These are phyloP conservation scores for Leptopterna dolabrata DNA, from an alignment of 2,888 invertebrate genomes.

Conservation along the genomic window DNA sequence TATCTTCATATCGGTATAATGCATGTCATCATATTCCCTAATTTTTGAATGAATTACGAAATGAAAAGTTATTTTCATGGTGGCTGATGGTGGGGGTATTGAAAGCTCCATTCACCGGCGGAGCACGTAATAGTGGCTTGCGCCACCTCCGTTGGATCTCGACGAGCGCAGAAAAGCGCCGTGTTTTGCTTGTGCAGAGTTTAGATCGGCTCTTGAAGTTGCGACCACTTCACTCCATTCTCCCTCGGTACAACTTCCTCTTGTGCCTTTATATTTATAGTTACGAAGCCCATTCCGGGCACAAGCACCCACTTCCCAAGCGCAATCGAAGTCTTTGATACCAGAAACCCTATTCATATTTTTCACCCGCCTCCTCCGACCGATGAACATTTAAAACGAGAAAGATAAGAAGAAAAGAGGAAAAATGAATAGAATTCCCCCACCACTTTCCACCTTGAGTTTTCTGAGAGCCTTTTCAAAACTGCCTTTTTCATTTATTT, in stretches of 20 bases:
- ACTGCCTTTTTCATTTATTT: conserved; percentile 53
- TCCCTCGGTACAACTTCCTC: background rate
- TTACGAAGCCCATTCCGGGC: background rate
- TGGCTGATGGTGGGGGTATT: too few relatives aligned
- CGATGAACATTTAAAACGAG: conserved; percentile 35
- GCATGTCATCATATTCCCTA: too few relatives aligned
- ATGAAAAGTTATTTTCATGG: too few relatives aligned
- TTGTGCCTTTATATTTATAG: conserved; percentile 17
- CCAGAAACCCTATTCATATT: conserved; percentile 17
- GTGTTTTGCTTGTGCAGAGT: background rate
- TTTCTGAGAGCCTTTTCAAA: conserved; percentile 1
- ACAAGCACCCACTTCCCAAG: background rate
- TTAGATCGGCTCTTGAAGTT: conserved; percentile 15
- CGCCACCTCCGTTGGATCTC: background rate
- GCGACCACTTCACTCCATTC: conserved; percentile 15
- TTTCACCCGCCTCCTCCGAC: background rate
- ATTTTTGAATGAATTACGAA: too few relatives aligned
- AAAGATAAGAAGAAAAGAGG: conserved; percentile 16
- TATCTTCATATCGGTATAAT: too few relatives aligned
- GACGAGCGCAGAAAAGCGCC: background rate
- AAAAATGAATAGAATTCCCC: conserved; percentile 37
- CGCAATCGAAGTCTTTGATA: conserved; percentile 22
- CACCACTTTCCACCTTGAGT: background rate
- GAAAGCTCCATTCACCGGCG: too few relatives aligned
- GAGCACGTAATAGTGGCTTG: background rate